These are phyloP conservation scores for Lordiphosa fenestrarum DNA, from an alignment of 2,888 invertebrate species.

Conservation along the genomic window DNA sequence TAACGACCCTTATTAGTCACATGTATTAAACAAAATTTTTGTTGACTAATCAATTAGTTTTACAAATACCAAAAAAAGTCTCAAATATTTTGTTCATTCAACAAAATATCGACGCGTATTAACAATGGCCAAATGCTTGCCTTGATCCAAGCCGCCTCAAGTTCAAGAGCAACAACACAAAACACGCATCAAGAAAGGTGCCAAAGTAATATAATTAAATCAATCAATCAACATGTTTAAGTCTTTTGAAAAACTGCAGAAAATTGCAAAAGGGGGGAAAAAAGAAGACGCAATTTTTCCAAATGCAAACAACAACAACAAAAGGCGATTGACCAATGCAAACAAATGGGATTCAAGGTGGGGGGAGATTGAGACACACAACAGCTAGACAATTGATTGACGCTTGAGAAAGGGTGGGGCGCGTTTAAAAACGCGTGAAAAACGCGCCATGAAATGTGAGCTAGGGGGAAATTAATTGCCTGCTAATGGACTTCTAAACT, in stretches of 20 bases:
- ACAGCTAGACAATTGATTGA: slow-evolving; percentile 29
- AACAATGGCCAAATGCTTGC: slow-evolving; percentile 13
- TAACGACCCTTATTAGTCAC: too few species aligned
- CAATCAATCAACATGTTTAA: slow-evolving; percentile 28
- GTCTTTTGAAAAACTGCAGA: slow-evolving; percentile 27
- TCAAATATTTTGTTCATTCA: slow-evolving; percentile 1
- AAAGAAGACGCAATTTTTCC: neutral
- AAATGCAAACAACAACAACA: too few species aligned
- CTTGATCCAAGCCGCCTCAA: slow-evolving; percentile 48
- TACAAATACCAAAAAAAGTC: slow-evolving; percentile 21
- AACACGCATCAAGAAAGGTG: slow-evolving; percentile 29
- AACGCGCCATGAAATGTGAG: slow-evolving; percentile 10
- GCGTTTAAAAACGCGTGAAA: slow-evolving; percentile 50
- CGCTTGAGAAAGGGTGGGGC: slow-evolving; percentile 36
- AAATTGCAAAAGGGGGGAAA: neutral
- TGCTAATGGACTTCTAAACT: slow-evolving; percentile 43
- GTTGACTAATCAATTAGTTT: slow-evolving; percentile 1
- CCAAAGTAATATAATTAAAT: slow-evolving; percentile 24
- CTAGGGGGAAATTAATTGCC: slow-evolving; percentile 53
- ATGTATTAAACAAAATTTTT: too few species aligned
- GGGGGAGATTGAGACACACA: slow-evolving; percentile 18
- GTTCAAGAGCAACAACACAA: slow-evolving; percentile 54
- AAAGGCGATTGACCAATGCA: slow-evolving; percentile 45
- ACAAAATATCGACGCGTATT: slow-evolving; percentile 4
- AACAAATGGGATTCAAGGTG: slow-evolving; percentile 12